Base-by-base conservation (phyloP, 2,797 vertebrate genomes). In the Helarctos malayanus region DNA sequence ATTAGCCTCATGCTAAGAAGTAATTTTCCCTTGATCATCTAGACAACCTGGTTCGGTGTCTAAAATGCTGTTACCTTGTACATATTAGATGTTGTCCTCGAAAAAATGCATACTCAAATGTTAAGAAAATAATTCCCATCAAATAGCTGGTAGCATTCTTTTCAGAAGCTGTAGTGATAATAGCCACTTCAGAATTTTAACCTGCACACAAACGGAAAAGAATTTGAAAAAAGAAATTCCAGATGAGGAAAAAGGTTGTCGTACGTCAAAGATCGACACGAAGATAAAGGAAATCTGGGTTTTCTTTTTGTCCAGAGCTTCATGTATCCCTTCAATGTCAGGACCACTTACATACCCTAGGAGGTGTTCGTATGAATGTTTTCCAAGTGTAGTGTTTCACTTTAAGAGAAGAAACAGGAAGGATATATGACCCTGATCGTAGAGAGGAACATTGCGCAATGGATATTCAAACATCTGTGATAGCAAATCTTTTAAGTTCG, bases 1-100 rank as follows among this genome's bases (percentile, higher is more conserved):
- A 75, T 78, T 78, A 88, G 13, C 38, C 65, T 93, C 49, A 19
- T 69, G 49, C 76, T 87, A 75, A 96, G 75, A 93, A 92, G 63
- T 76, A 81, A 57, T 73, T 79, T 82, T 80, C 56, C 21, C 56
- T 94, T 86, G 38, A 73, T 96, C 49, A 87, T 71, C 45, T n/a
- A 59, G n/a, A 87, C 75, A 75, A 32, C 78, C 21, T 75, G 65
- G 15, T 89, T 93, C 16, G 7, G 21, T 76, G 25, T 96, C 59
- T 81, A 79, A 78, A 79, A 86, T 32, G 38, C 45, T 91, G 4
- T 80, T 94, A 81, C 29, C 45, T 76, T 94, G 79, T 95, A 21
- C 14, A n/a, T 45, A 54, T 45, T 71, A 82, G 87, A 90, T 57
- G 27, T 79, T 92, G 47, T 93, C 56, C 45, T 93, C 94, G n/a